phyloP scores from a whole-genome alignment of 2,113 vertebrate genomes.

The Oreotrochilus melanogaster region DNA sequence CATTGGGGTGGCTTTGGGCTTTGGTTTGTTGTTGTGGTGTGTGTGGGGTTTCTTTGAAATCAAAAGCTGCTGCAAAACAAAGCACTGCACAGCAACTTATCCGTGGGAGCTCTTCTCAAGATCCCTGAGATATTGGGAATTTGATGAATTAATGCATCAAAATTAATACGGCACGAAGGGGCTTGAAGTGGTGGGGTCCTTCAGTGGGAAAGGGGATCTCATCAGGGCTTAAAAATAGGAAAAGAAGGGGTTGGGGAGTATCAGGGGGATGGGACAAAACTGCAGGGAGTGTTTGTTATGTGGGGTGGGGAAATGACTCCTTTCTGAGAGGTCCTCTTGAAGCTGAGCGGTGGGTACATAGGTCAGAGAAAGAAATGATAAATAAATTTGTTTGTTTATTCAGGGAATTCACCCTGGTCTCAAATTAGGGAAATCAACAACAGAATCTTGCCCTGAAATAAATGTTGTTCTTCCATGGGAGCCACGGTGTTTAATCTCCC shows the following conservation, averaged over 20 bases:
- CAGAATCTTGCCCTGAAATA: not conserved
- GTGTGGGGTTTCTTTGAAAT: not conserved
- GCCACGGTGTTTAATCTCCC: not conserved
- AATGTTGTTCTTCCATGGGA: not conserved
- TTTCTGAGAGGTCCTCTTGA: not conserved
- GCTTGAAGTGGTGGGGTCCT: rapidly evolving
- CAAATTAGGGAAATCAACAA: not conserved
- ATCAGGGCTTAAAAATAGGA: too few relatives aligned
- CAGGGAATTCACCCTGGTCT: not conserved
- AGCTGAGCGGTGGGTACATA: not conserved
- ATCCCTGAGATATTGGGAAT: not conserved
- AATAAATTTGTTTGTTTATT: not conserved
- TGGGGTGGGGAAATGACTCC: not conserved
- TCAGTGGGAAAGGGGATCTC: too few relatives aligned
- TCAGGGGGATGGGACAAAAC: too few relatives aligned
- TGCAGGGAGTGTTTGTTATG: rapidly evolving
- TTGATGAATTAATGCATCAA: not conserved
- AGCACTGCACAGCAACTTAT: not conserved
- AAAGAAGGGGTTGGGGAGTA: not conserved
- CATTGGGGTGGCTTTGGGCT: not conserved
- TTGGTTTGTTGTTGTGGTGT: too few relatives aligned
- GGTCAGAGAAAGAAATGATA: not conserved
- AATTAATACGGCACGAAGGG: not conserved
- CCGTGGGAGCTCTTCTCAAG: not conserved
- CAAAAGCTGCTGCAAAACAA: not conserved